Evolutionary conservation across 2,113 vertebrate genomes (phyloP), one percentile per base, ranked within the genome.

Genomic region (Chionis minor): DNA sequence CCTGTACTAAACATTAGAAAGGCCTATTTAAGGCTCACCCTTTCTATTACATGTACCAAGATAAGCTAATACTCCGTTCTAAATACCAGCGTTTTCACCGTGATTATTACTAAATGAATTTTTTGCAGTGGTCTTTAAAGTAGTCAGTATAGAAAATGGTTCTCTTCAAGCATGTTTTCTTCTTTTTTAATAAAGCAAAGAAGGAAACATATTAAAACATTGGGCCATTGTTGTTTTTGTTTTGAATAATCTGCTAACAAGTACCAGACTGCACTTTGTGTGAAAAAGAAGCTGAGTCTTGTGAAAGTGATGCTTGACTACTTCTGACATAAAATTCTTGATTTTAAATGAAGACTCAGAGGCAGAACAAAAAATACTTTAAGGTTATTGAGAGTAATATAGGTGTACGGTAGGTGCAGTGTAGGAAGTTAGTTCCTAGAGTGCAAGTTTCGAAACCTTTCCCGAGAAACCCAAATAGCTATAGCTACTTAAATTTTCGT

Each of bases 211-310:
- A 9, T 27, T 79, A 44, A 66, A 58, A 45, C 9, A 10, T 58
- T 14, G 14, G 13, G 4, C 5, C 22, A 54, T 45, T 58, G 14
- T 79, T 63, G 18, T 30, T 82, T 82, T 62, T 62, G 8, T 6
- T 66, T 69, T 56, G 17, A 56, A 6, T 81, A n/a, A 52, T n/a
- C 35, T 8, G 22, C 14, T 74, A 9, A 79, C 21, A 38, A 92
- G 54, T 38, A 81, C 22, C 33, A 78, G 19, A 19, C 35, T 62
- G 11, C 6, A 28, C 4, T 69, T 52, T 0, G 0, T 54, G 32
- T 78, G 52, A 28, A 56, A 72, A 85, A 71, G 30, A 86, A 84
- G 12, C 11, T 3, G 44, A 22, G 20, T 8, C 10, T 59, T 75
- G 7, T 71, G 65, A 38, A 52, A 59, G 14, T 21, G n/a, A 30